Conservation (phyloP, 2,113 vertebrate genomes). For the Leucoraja erinaceus region DNA sequence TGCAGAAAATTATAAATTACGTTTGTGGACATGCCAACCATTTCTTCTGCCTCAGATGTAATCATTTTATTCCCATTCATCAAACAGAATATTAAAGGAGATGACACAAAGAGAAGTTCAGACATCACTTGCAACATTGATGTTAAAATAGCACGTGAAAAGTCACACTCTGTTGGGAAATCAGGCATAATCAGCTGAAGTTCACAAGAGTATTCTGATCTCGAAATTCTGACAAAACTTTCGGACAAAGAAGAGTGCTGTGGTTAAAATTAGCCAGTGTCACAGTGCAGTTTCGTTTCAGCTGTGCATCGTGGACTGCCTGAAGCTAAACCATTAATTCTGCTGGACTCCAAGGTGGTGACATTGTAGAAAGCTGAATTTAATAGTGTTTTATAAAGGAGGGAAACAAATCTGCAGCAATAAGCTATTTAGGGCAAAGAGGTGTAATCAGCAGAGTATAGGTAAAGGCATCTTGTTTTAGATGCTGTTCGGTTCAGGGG, state of each 20-base stretch:
- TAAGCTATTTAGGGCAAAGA: neutral
- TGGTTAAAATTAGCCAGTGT: neutral
- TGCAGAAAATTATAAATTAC: slow-evolving; percentile 8
- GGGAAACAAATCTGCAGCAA: neutral
- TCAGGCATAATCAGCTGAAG: neutral
- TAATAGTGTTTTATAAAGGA: neutral
- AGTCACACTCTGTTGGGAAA: neutral
- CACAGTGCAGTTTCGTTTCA: neutral
- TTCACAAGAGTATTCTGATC: neutral
- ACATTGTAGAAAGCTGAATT: neutral
- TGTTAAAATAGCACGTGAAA: neutral
- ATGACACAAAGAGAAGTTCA: neutral
- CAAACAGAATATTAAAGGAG: neutral
- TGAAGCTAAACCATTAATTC: neutral
- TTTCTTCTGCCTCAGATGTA: neutral
- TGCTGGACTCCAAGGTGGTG: neutral
- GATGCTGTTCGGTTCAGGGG: neutral
- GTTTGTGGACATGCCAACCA: neutral
- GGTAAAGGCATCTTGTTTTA: neutral
- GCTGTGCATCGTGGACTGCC: neutral
- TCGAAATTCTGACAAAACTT: neutral
- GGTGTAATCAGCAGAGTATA: neutral
- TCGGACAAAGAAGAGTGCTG: no score
- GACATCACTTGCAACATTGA: neutral
- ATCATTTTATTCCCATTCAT: neutral